Conservation (phyloP, 1,140 invertebrate genomes). For the Anthonomus grandis region DNA sequence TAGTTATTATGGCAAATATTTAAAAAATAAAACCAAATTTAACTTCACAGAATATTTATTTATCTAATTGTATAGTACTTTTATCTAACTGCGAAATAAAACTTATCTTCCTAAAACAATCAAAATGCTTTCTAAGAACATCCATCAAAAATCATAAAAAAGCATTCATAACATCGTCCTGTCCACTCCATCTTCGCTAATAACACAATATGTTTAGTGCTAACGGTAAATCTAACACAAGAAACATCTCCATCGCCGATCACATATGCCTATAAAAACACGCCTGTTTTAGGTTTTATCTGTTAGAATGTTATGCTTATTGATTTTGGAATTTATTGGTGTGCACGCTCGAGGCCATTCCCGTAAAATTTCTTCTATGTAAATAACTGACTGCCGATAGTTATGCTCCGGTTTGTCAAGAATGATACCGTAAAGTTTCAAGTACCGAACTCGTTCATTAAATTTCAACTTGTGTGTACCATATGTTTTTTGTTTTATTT, state of each 20-base stretch:
- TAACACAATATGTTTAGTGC: too few relatives aligned
- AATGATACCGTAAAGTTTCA: neutral
- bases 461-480: neutral
- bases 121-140: too few relatives aligned
- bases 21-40: too few relatives aligned
- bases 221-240: constrained; percentile 6
- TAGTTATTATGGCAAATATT: too few relatives aligned
- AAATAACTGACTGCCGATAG: constrained; percentile 7
- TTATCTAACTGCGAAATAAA: too few relatives aligned
- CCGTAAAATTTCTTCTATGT: constrained; percentile 8
- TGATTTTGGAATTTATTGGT: constrained; percentile 16
- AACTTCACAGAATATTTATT: too few relatives aligned
- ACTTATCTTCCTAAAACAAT: too few relatives aligned
- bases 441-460: neutral
- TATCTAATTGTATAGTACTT: too few relatives aligned
- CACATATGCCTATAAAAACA: constrained; percentile 9
- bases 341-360: constrained; percentile 3
- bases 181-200: too few relatives aligned
- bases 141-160: too few relatives aligned
- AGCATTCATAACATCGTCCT: too few relatives aligned
- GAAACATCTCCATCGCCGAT: constrained; percentile 2
- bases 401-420: constrained; percentile 5
- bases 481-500: too few relatives aligned
- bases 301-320: constrained; percentile 7
- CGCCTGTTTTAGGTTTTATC: constrained; percentile 12